Evolutionary conservation across 2,113 vertebrate species (phyloP).

Genomic region (Salminus brasiliensis): DNA sequence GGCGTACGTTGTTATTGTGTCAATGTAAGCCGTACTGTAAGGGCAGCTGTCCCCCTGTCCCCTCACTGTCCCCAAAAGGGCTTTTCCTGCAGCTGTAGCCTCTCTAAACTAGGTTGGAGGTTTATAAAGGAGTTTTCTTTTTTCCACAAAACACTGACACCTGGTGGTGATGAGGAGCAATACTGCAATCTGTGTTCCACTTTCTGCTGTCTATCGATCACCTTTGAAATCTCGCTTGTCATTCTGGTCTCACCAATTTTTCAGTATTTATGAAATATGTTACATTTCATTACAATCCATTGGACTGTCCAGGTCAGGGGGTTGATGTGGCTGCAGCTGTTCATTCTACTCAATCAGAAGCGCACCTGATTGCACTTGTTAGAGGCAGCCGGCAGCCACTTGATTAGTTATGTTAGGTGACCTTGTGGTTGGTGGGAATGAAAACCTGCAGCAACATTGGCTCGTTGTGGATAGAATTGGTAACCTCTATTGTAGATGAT

Average conservation of each 20-base stretch:
- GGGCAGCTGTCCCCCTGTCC: slow-evolving; percentile 58
- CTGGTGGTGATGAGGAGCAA: slow-evolving; percentile 56
- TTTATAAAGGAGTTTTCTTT: slow-evolving; percentile 19
- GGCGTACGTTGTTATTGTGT: not conserved
- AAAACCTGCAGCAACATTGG: too few species aligned
- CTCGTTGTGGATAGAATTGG: too few species aligned
- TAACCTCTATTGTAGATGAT: too few species aligned
- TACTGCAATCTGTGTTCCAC: not conserved
- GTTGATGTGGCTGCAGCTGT: too few species aligned
- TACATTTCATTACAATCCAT: not conserved
- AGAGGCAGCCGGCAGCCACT: too few species aligned
- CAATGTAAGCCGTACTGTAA: not conserved
- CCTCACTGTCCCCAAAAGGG: slow-evolving; percentile 52
- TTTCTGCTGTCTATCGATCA: not conserved
- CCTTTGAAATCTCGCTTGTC: too few species aligned
- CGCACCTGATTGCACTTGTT: too few species aligned
- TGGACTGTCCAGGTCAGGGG: not conserved
- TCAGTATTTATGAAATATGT: not conserved
- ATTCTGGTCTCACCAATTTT: too few species aligned
- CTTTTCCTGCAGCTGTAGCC: slow-evolving; percentile 31
- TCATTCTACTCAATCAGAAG: too few species aligned
- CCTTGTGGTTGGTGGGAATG: too few species aligned
- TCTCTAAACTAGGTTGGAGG: slow-evolving; percentile 44
- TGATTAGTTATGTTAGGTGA: too few species aligned
- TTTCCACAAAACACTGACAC: slow-evolving; percentile 53